Conservation (phyloP, 2,888 invertebrate genomes). For the Marronus borbonicus region DNA sequence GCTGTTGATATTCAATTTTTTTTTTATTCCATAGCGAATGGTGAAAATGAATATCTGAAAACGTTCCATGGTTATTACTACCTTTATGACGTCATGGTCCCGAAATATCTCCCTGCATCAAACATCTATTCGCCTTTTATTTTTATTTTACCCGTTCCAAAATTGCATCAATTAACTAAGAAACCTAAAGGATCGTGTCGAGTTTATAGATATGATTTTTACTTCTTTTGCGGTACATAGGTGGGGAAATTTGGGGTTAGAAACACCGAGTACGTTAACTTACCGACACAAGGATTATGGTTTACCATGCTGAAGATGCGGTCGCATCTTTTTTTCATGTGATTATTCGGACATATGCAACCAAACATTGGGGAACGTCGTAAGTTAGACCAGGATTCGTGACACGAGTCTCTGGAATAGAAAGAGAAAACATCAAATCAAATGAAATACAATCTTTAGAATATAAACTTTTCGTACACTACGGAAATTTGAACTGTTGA, state of each 20-base stretch:
- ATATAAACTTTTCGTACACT: too few relatives aligned
- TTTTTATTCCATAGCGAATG: too few relatives aligned
- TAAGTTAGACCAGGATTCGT: constrained; percentile 90
- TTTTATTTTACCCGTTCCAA: constrained; percentile 7
- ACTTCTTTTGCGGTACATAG: constrained; percentile 36
- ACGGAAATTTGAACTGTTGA: neutral
- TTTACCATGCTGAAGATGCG: constrained; percentile 91
- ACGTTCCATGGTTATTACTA: too few relatives aligned
- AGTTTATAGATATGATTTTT: constrained; percentile 27
- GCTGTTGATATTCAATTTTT: too few relatives aligned
- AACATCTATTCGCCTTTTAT: neutral
- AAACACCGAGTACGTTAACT: constrained; percentile 70
- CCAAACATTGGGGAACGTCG: constrained; percentile 92
- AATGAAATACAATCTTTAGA: neutral
- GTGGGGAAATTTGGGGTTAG: constrained; percentile 28
- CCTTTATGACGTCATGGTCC: too few relatives aligned
- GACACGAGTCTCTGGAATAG: constrained; percentile 83
- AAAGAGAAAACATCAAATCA: neutral
- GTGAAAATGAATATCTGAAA: too few relatives aligned
- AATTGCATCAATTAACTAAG: constrained; percentile 16
- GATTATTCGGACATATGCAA: constrained; percentile 92
- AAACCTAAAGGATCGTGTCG: constrained; percentile 27
- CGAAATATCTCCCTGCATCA: neutral
- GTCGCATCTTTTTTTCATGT: constrained; percentile 93
- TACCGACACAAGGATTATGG: constrained; percentile 95